Evolutionary conservation across 2,888 invertebrate species (phyloP), one percentile per base, ranked within the genome.

Genomic region (Trachelus stipa): DNA sequence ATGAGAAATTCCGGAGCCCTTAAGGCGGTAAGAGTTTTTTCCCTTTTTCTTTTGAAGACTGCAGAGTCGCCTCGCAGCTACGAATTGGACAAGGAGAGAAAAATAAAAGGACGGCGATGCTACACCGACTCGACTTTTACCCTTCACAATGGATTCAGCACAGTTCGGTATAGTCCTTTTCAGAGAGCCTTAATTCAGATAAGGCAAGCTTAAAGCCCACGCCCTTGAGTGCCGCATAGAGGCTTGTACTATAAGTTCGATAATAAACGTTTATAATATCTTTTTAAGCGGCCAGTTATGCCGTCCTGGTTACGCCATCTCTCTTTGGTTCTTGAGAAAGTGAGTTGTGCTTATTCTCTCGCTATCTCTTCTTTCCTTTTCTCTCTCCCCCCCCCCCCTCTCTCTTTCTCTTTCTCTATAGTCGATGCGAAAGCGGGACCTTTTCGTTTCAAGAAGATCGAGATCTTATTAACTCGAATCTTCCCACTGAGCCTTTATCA

Each of bases 191-290:
- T 75, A 79, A 79, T 78, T 23, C 76, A 77, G 69, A 73, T 77
- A 35, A 81, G 78, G 79, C 79, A 79, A 80, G 79, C 76, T 79
- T 76, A 79, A 81, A 81, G 77, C 77, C 23, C 74, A 15, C 1
- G 74, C 35, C 3, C 30, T 77, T 15, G 80, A 83, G 85, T 83
- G 83, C 84, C 81, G 79, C 81, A 82, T 75, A 85, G 85, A 86
- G 84, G 83, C 82, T 85, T 86, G 83, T 88, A 85, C 78, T 79
- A 82, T 85, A 79, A 83, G 76, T 77, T 73, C 81, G 80, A 81
- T 79, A 85, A 87, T 85, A 86, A 87, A 86, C 74, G 79, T 80
- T 81, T 82, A 81, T 77, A 79, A 78, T 80, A 82, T 77, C 77
- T 74, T 79, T 73, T 79, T 75, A 76, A 74, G 73, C 76, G 75